Evolutionary conservation across 2,888 invertebrate genomes (phyloP), one percentile per base, ranked within the genome.

Genomic region (Hirtodrosophila trivittata): DNA sequence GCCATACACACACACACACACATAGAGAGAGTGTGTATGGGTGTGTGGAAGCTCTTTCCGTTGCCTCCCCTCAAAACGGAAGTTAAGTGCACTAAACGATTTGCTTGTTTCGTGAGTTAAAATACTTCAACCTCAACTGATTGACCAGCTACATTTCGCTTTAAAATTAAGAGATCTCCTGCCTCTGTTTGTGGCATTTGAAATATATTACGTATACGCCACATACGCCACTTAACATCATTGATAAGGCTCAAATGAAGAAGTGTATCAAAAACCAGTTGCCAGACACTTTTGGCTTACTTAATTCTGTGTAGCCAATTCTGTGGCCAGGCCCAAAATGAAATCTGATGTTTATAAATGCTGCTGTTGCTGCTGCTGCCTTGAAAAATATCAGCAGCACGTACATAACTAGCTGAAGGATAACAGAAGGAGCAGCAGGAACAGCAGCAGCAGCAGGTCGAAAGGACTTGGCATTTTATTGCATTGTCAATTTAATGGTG

Each of bases 401-500:
- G 41, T 42, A 54, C 43, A 38, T 46, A 30, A 37, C 32, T 57
- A 55, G 38, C 33, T 51, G 51, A 56, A 68, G 30, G 5, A 5
- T 21, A 21, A 5, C 18, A 21, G 18, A 3, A 9, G 33, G 9
- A 45, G 45, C 33, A 62, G 82, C 77, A 77, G 66, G n/a, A n/a
- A n/a, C 8, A 9, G 33, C 18, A 45, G 45, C 33, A 62, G 82
- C 77, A 77, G 66, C 68, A 85, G 84, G 54, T 50, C 70, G 51
- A 60, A 42, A 42, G 56, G 59, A 54, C 46, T 51, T 57, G 76
- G 64, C 76, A 67, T 83, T 80, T 80, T 80, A 86, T 82, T 84
- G 87, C 85, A 84, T 75, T 82, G 85, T 84, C 85, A 86, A 86
- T 82, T 86, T 86, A 82, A 82, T 82, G 87, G 82, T 84, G 87